A percentile compares a stretch with the other conserved stretches of the same genome.
Evolutionary conservation across 92 coral and sea anemone genomes (phyloP).

Genomic region (Porites evermanni): DNA sequence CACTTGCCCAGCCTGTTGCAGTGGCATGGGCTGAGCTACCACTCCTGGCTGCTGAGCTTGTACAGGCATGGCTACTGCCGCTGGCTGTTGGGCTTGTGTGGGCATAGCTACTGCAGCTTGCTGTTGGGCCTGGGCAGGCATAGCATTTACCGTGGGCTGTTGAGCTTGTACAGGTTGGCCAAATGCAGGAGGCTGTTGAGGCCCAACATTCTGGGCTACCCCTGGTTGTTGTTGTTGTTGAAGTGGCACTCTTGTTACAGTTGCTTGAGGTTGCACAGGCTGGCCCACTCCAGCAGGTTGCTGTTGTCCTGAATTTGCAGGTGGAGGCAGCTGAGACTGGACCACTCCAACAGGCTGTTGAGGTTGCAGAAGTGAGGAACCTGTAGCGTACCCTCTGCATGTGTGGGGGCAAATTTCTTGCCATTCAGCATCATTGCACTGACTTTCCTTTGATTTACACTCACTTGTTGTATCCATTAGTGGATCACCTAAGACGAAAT

Average conservation of each 20-base stretch:
- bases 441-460: constrained; percentile 15
- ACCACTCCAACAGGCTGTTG: not conserved
- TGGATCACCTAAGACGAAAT: constrained; percentile 13
- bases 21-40: not conserved
- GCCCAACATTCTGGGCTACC: not conserved
- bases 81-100: not conserved
- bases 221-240: no score
- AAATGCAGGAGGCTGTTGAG: not conserved
- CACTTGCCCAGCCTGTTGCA: not conserved
- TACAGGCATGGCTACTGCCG: not conserved
- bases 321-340: not conserved
- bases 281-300: not conserved
- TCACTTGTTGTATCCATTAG: constrained; percentile 35
- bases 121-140: not conserved
- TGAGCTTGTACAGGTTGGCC: constrained; percentile 5
- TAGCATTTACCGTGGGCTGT: not conserved
- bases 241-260: not conserved
- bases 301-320: not conserved
- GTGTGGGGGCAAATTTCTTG: constrained; percentile 36
- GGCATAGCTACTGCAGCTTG: no score
- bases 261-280: not conserved
- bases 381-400: constrained; percentile 11
- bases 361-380: not conserved
- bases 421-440: constrained; percentile 34
- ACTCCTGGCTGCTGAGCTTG: not conserved